Percentiles rank a stretch among this genome's conserved stretches.
phyloP scores from a whole-genome alignment of 2,113 vertebrate genomes.

The Nicator chloris region DNA sequence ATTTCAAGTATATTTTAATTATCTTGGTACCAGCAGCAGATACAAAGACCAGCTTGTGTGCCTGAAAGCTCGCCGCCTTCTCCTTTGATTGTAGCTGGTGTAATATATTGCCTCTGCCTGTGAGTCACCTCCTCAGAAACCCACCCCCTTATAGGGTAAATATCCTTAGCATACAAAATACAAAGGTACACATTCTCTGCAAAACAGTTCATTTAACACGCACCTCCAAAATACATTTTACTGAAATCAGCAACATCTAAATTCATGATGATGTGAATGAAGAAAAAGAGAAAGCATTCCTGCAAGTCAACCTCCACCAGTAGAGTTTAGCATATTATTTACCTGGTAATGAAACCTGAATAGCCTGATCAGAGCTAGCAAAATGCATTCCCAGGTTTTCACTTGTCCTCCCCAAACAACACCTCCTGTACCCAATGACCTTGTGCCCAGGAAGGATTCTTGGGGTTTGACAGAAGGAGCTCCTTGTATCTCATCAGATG shows the following conservation, averaged over 20 bases:
- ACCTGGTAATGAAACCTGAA: background rate
- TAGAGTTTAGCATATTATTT: background rate
- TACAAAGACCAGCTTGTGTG: background rate
- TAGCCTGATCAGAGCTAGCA: background rate
- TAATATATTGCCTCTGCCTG: background rate
- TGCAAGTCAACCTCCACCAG: background rate
- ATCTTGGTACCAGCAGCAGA: background rate
- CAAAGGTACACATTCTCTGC: background rate
- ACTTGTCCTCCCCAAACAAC: background rate
- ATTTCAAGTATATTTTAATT: background rate
- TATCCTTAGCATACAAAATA: background rate
- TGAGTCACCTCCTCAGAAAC: background rate
- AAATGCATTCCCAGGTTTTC: background rate
- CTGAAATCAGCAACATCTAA: background rate
- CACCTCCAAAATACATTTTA: background rate
- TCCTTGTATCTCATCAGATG: background rate
- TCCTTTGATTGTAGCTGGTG: rapidly evolving
- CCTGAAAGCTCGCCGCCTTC: background rate
- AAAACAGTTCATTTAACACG: background rate
- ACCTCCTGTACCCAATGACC: background rate
- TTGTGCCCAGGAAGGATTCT: background rate
- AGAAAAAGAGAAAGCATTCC: background rate
- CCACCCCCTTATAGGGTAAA: rapidly evolving
- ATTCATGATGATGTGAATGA: background rate
- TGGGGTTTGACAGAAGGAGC: background rate